Conservation (phyloP, 2,113 vertebrate genomes). For the Protobothrops flavoviridis region DNA sequence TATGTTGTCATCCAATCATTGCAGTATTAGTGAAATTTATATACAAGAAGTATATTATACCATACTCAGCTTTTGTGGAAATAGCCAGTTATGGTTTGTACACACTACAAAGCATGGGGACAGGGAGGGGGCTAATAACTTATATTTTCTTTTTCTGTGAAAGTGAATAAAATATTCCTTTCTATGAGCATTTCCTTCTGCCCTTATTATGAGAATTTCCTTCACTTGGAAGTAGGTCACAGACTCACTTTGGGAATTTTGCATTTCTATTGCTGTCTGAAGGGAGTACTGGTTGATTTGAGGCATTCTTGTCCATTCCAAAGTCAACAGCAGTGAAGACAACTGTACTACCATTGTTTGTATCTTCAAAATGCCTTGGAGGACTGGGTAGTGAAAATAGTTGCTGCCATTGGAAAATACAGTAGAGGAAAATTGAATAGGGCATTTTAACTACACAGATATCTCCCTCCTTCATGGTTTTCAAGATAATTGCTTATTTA, state of each 20-base stretch:
- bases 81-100: not conserved
- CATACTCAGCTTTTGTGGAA: not conserved
- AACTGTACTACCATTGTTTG: not conserved
- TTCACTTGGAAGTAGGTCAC: not conserved
- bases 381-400: not conserved
- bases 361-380: not conserved
- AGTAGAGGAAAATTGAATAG: not conserved
- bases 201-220: not conserved
- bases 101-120: not conserved
- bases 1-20: not conserved
- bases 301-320: not conserved
- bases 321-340: not conserved
- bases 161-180: not conserved
- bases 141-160: not conserved
- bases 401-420: not conserved
- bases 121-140: not conserved
- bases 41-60: not conserved
- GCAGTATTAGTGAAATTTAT: not conserved
- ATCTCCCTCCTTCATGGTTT: not conserved
- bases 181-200: not conserved
- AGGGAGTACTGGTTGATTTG: not conserved
- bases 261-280: not conserved
- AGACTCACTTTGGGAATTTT: not conserved
- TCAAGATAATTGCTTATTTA: not conserved
- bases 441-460: not conserved